Evolutionary conservation across 2,113 vertebrate species (phyloP), one percentile per base, ranked within the genome.

Genomic region (Urocitellus parryii): DNA sequence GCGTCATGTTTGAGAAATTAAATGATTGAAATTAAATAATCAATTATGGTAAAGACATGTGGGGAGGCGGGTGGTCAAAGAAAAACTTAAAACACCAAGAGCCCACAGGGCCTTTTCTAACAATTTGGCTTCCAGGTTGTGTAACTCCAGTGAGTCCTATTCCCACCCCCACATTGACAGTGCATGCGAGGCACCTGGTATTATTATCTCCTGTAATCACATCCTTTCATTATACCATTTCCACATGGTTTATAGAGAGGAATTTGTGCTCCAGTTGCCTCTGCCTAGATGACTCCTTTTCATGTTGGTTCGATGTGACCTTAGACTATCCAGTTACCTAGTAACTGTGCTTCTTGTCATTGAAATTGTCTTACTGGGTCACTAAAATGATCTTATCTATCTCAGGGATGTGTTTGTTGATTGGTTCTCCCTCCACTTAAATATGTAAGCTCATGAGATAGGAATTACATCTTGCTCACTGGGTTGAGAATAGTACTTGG

Each of bases 231-330:
- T 76, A 65, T 51, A 5, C 34, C 13, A 5, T 61, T 74, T 61
- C 29, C 67, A 4, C 39, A 12, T 12, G 68, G 32, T 4, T 34
- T 13, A 5, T 5, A 8, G 70, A 18, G 8, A 45, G 37, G 16
- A 1, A 5, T 11, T 18, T 32, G 37, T 4, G 5, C 29, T 53
- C 0, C 4, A 29, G 3, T n/a, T 1, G 1, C 24, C 68, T n/a
- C 83, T 48, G 53, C 32, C 81, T 25, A 2, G 9, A 65, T 39
- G 68, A 18, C 8, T 22, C 63, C 5, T 74, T 17, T 56, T 78
- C 78, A 51, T 51, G 51, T 51, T 9, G 61, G 34, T 70, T 80
- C 29, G 3, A 3, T 4, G 65, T 45, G 68, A 63, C 65, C 79
- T 51, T 58, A 17, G 67, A n/a, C 16, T 13, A 12, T 10, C 34